These are phyloP conservation scores for Phyllostomus discolor DNA, from an alignment of 2,113 vertebrate genomes.

Conservation along the genomic window DNA sequence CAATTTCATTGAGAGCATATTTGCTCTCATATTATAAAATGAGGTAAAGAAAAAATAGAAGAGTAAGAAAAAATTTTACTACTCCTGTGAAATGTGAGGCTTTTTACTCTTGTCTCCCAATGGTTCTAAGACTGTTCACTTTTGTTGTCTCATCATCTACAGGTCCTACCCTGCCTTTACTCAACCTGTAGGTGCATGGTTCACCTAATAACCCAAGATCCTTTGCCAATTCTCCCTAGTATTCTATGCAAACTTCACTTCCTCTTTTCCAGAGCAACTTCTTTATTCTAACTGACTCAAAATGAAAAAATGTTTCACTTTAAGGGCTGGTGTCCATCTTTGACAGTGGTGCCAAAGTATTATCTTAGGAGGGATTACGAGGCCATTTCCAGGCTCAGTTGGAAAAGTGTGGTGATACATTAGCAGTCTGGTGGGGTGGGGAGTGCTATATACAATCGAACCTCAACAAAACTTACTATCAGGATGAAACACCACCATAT, in stretches of 20 bases:
- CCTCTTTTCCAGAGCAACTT: background rate
- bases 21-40: conserved; percentile 42
- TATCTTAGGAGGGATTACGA: background rate
- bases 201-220: background rate
- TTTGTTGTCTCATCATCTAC: background rate
- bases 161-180: background rate
- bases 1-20: conserved; percentile 50
- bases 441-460: fast-evolving
- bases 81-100: background rate
- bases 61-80: background rate
- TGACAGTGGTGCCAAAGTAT: background rate
- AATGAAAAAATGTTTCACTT: background rate
- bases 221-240: background rate
- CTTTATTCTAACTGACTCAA: background rate
- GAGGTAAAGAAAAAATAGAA: background rate
- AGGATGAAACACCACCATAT: background rate
- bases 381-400: background rate
- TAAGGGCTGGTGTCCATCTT: background rate
- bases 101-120: background rate
- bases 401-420: background rate
- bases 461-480: background rate
- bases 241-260: background rate
- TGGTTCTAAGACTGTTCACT: background rate
- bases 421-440: background rate
- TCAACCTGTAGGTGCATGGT: background rate